Base-by-base conservation (phyloP, 1,140 invertebrate species). In the Diachasmimorpha longicaudata region DNA sequence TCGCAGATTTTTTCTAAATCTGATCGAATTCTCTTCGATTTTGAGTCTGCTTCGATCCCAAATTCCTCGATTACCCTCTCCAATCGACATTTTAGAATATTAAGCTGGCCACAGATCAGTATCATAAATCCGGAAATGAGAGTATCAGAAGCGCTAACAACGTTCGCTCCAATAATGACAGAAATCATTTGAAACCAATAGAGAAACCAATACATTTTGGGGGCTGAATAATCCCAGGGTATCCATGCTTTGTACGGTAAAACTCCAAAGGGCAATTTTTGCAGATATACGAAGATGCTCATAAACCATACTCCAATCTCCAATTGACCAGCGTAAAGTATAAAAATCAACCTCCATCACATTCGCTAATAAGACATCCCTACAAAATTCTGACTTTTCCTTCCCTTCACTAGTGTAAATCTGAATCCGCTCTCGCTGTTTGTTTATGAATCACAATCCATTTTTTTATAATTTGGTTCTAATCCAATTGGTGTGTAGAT, bases 181-280 rank as follows among this genome's bases (percentile, higher is more conserved):
- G 11, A 13, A 0, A 66, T 25, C 9, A 66, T 0, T 23, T 70
- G 69, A 25, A 46, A 23, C 5, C 42, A 21, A 70, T 11, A 44
- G 2, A 39, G 13, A 25, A 44, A 21, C 16, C 14, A 70, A 23
- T 70, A 70, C 37, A 70, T 14, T 13, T 11, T 4, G 11, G 21
- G 42, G 13, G 13, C 13, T 23, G 69, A 70, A 25, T 70, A 70
- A 25, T 70, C 21, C 16, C 44, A 70, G 10, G 69, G 69, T 14
- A 70, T 46, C 69, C 69, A 70, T n/a, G 39, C 69, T 70, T 46
- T 70, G 10, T 70, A 70, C 8, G 69, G 69, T 9, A 70, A 46
- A n/a, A 48, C 25, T 23, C 42, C 44, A 6, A 23, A 16, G 11
- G 69, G 39, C n/a, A 25, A 23, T 8, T 8, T 13, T 66, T 66